Conservation (phyloP, 2,797 vertebrate species). For the Hirundo rustica region DNA sequence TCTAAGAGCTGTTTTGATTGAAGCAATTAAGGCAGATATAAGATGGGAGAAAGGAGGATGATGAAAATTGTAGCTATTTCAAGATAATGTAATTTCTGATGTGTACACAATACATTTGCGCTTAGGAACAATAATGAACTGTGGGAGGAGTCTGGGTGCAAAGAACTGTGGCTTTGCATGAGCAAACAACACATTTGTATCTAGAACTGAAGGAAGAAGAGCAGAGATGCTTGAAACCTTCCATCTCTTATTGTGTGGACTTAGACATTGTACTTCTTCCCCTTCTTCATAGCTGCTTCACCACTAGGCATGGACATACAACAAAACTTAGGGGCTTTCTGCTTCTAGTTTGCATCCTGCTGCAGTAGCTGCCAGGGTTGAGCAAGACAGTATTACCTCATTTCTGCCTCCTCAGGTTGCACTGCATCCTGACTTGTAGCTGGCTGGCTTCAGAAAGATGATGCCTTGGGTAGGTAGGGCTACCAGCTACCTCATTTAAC, state of each 20-base stretch:
- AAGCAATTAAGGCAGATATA: background rate
- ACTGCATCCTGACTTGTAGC: background rate
- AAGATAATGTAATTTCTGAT: background rate
- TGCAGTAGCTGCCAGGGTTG: background rate
- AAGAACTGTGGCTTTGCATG: background rate
- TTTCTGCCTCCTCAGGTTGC: background rate
- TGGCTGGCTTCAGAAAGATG: background rate
- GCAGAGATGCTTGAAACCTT: background rate
- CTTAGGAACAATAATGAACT: background rate
- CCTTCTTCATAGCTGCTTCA: background rate
- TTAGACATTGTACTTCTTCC: background rate
- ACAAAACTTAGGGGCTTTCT: background rate
- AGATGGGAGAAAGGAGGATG: background rate
- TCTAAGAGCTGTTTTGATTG: background rate
- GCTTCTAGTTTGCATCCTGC: background rate
- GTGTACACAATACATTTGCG: background rate
- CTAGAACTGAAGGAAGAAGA: background rate
- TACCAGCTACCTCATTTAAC: background rate
- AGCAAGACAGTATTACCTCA: background rate
- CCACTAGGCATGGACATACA: background rate
- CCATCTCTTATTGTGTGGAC: background rate
- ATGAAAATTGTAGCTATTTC: background rate
- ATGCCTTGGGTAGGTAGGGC: background rate
- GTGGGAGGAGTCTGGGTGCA: background rate
- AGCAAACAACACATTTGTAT: background rate